Base-by-base conservation (phyloP, 2,113 vertebrate species). In the Pluvialis apricaria region DNA sequence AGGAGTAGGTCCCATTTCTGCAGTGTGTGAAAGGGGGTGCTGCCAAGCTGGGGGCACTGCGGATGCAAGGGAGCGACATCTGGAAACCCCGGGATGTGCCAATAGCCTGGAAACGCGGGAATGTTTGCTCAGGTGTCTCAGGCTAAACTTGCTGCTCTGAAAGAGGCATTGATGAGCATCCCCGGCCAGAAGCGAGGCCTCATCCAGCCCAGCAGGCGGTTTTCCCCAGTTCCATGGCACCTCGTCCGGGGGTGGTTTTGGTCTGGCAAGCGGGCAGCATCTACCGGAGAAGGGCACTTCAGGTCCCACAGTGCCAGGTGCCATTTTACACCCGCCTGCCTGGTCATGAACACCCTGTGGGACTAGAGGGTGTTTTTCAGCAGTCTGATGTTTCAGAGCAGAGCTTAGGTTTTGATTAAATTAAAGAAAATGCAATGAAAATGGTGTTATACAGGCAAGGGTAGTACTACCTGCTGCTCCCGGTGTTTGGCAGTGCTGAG, bases 61-160 rank as follows among this genome's bases (percentile, higher is more conserved):
- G 16, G 38, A 44, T 14, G n/a, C 58, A 77, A 32, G 24, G 62
- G 44, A 90, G 54, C 0, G 0, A 86, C 25, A 58, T 36, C 51
- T 51, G 68, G 76, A 91, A 51, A 51, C 7, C 3, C n/a, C 0
- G 6, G 55, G 29, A 66, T 13, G 4, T 45, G 60, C 42, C 81
- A 88, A 81, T 4, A 86, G 34, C 32, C 51, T 90, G 51, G 68
- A 54, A 92, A 69, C 0, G 2, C 0, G 1, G 25, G 34, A 13
- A 34, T 93, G 52, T 94, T 96, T 92, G 86, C 57, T 91, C 86
- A 86, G 86, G 83, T 86, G 89, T 51, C 72, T 58, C 6, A 6
- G 60, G 38, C 57, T 45, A 47, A 86, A 49, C 38, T 24, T 45
- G 21, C 49, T 81, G 38, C 77, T 81, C 72, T 94, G 83, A 86